Base-by-base conservation (phyloP, 2,797 vertebrate genomes). In the Macropodus opercularis region DNA sequence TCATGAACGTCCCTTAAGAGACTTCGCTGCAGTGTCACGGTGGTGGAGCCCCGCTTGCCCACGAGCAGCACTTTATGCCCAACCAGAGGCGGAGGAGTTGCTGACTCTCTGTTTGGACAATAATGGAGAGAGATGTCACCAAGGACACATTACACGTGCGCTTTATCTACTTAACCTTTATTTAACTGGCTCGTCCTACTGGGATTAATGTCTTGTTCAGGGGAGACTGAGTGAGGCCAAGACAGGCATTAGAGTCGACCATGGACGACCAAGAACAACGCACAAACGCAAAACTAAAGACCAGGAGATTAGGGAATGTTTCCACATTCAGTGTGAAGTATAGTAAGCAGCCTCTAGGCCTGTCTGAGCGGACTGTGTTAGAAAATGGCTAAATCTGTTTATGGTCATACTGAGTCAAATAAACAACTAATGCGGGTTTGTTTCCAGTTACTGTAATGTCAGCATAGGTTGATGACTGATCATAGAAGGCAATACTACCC, bases 111-210 rank as follows among this genome's bases (percentile, higher is more conserved):
- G 60, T 75, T 81, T 77, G 69, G 51, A 58, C 75, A n/a, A 63
- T 76, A 78, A 85, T 79, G 83, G 79, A 48, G 51, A 29, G 68
- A 84, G 71, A 83, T 78, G 81, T 81, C 81, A 84, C 75, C 48
- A 26, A 85, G 81, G 83, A 84, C 81, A 79, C 83, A 66, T 75
- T 65, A 77, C 47, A 81, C 78, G 70, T 83, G 76, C 66, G 66
- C 81, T 85, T 84, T 75, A 87, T 76, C 79, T 80, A 74, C 85
- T 84, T 87, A 84, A 82, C 83, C 81, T 85, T 82, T 87, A 73
- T 77, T 82, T 81, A 85, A 85, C 65, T 73, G 78, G 54, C 77
- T 72, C 42, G 54, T 73, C 79, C 76, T 79, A 40, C 68, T 24
- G 56, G 75, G 76, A 83, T 77, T 78, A 80, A 85, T 75, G 75